Base-by-base conservation (phyloP, 2,113 vertebrate genomes). In the Proteles cristata region DNA sequence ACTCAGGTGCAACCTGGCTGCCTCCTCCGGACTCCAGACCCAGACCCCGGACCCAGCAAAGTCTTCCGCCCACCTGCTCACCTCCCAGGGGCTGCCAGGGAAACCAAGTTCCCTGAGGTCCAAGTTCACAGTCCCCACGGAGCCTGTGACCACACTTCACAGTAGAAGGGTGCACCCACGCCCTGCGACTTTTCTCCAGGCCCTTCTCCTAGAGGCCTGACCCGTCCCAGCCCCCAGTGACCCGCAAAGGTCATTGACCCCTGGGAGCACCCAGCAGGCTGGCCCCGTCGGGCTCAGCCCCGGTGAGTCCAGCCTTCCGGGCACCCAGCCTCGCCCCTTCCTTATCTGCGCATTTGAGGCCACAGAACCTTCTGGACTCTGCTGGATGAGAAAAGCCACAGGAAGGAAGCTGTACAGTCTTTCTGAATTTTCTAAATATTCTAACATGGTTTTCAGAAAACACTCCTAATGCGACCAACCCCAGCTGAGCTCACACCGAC, bases 121-220 rank as follows among this genome's bases (percentile, higher is more conserved):
- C 35, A 9, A 39, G 66, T 11, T 61, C 33, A 14, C 0, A 4
- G 35, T 23, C 31, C 39, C 35, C 28, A 3, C 6, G 0, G 33
- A 0, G 16, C 33, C 33, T 16, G 6, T 33, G 11, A 3, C 7
- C 14, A 2, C 21, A 21, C 11, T 15, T 31, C 14, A 7, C 19
- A 0, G 14, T 0, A 1, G 63, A 23, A 31, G 81, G 77, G 21
- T 7, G 7, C 5, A 26, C 45, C 28, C 1, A n/a, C 1, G 2
- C 53, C 66, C 43, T 63, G 43, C 33, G 53, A 25, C 55, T 53
- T 26, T 15, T 23, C 43, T 73, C 65, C n/a, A 0, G 33, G 58
- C 53, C 39, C 39, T 26, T 15, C 28, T 25, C 17, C 66, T 25
- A 5, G 19, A 1, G 26, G 33, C 73, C 73, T 45, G 39, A 14